phyloP scores from a whole-genome alignment of 2,113 vertebrate genomes.

The Delphinus delphis region DNA sequence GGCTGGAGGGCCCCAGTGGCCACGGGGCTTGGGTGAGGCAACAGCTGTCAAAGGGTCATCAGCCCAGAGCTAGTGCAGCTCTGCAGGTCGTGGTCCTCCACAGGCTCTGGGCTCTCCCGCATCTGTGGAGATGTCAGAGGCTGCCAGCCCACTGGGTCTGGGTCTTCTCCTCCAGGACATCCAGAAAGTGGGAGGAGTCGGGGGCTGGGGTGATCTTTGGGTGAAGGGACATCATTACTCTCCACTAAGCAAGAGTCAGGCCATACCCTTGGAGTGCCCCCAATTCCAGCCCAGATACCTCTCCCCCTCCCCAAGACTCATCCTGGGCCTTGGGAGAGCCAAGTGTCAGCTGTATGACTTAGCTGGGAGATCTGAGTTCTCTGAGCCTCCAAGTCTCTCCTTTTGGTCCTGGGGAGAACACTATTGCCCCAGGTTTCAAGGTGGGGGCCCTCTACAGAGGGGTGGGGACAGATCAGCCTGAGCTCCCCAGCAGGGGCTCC shows the following conservation, averaged over 20 bases:
- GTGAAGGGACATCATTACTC: background rate
- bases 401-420: background rate
- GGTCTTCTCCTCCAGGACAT: background rate
- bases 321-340: background rate
- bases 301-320: background rate
- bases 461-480: background rate
- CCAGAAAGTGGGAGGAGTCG: background rate
- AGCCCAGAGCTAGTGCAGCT: constrained; percentile 52
- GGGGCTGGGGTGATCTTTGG: background rate
- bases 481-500: background rate
- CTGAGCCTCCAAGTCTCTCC: background rate
- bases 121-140: constrained; percentile 41
- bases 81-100: constrained; percentile 71
- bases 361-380: background rate
- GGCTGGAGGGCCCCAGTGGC: background rate
- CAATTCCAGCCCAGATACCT: background rate
- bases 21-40: fast-evolving
- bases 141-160: background rate
- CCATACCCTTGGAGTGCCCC: background rate
- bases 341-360: background rate
- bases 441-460: background rate
- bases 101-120: fast-evolving
- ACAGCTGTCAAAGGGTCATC: constrained; percentile 58
- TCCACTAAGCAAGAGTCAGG: background rate
- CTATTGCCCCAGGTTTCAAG: background rate